These are phyloP conservation scores for Ichneumoninae sp. DNA, from an alignment of 2,888 invertebrate species.

Conservation along the genomic window DNA sequence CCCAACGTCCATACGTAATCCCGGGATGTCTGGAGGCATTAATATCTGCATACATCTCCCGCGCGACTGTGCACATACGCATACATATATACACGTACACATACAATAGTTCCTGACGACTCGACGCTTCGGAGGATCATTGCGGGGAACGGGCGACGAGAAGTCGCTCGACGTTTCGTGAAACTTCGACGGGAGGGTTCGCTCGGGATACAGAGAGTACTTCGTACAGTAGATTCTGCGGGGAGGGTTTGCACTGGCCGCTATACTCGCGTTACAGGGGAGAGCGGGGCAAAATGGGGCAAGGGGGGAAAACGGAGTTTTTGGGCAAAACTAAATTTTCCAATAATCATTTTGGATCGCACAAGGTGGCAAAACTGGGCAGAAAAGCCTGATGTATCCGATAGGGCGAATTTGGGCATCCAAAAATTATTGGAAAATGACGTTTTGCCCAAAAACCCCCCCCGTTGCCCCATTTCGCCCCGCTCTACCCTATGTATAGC, in stretches of 20 bases:
- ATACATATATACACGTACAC: neutral
- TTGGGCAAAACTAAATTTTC: too few species aligned
- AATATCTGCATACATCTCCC: constrained; percentile 25
- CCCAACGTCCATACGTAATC: constrained; percentile 14
- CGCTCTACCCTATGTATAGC: too few species aligned
- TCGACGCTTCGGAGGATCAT: constrained; percentile 10
- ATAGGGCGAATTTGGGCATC: too few species aligned
- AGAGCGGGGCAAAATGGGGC: too few species aligned
- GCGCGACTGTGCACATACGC: neutral
- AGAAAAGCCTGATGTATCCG: too few species aligned
- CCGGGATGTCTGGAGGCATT: constrained; percentile 17
- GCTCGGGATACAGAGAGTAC: neutral
- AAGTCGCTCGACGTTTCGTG: constrained; percentile 5
- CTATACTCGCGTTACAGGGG: neutral
- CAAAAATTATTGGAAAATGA: too few species aligned
- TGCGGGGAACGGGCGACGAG: neutral
- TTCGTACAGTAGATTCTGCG: neutral
- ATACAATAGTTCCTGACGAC: constrained; percentile 4
- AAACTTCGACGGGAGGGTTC: neutral
- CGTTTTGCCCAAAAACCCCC: too few species aligned
- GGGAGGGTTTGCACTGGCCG: constrained; percentile 4
- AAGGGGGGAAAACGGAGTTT: too few species aligned
- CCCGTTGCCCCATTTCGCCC: too few species aligned
- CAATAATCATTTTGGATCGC: too few species aligned
- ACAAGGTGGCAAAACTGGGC: too few species aligned